Percentiles rank a stretch among this genome's conserved stretches.
Conservation (phyloP, 35 echinoderm and acorn worm species). For the Lytechinus pictus region DNA sequence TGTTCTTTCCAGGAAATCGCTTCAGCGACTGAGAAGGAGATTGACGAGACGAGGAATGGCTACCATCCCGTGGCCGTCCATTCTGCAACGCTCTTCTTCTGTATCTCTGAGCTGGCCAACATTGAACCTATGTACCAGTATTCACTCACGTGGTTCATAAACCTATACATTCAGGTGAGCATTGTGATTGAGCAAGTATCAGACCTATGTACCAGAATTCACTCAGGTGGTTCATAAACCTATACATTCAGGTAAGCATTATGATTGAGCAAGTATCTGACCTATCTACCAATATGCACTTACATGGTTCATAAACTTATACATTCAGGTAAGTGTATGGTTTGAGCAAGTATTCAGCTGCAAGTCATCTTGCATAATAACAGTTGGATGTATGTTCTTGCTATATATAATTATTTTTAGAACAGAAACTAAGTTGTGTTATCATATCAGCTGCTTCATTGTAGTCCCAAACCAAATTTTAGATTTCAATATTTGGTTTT, state of each 20-base stretch:
- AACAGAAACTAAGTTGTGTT: too few species aligned
- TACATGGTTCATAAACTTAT: slow-evolving; percentile 91
- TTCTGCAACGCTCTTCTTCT: slow-evolving; percentile 93
- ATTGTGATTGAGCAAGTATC: not conserved
- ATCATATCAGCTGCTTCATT: too few species aligned
- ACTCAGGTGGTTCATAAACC: not conserved
- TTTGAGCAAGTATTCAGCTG: not conserved
- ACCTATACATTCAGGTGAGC: slow-evolving; percentile 88
- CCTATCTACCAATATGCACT: slow-evolving; percentile 97
- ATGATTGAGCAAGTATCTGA: slow-evolving; percentile 75
- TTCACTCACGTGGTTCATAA: slow-evolving; percentile 93
- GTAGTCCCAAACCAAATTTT: too few species aligned
- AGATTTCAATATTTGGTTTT: too few species aligned
- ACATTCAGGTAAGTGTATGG: slow-evolving; percentile 69
- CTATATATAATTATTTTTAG: too few species aligned
- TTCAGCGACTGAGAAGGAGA: slow-evolving; percentile 90
- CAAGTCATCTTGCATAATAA: not conserved
- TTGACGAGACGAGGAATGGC: slow-evolving; percentile 94
- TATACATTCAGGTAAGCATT: too few species aligned
- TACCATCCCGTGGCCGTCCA: slow-evolving; percentile 92
- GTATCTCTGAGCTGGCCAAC: slow-evolving; percentile 95
- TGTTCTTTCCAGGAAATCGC: slow-evolving; percentile 78
- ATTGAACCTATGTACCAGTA: slow-evolving; percentile 99
- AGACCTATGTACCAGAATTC: not conserved
- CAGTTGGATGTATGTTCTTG: too few species aligned